phyloP scores from a whole-genome alignment of 2,797 vertebrate genomes.

The Pelobates cultripes region DNA sequence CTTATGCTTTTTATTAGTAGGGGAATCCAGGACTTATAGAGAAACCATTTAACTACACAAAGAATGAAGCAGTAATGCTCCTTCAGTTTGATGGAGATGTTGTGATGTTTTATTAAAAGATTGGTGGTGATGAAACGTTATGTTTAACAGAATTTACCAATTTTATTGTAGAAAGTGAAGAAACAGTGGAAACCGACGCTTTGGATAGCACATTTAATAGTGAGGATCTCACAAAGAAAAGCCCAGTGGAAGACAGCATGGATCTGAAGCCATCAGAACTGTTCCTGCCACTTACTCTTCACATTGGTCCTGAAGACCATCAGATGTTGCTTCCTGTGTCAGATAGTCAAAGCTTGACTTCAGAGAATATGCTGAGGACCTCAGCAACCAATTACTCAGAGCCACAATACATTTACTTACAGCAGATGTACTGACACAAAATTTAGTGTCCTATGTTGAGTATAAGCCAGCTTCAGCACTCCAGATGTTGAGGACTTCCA shows the following conservation, averaged over 20 bases:
- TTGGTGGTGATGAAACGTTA: too few relatives aligned
- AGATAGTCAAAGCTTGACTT: constrained; percentile 70
- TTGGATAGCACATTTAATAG: constrained; percentile 69
- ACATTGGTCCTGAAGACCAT: constrained; percentile 75
- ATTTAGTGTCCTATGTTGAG: not conserved
- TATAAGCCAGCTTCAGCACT: not conserved
- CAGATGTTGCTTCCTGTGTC: constrained; percentile 75
- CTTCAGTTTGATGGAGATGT: too few relatives aligned
- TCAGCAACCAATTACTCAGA: constrained; percentile 77
- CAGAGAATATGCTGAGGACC: constrained; percentile 73
- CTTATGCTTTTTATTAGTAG: too few relatives aligned
- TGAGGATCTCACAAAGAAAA: constrained; percentile 71
- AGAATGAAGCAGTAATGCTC: too few relatives aligned
- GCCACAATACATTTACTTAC: constrained; percentile 86
- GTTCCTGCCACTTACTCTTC: constrained; percentile 73
- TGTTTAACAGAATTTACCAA: not conserved
- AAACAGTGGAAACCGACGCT: constrained; percentile 62
- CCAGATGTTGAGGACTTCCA: too few relatives aligned
- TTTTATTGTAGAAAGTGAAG: constrained; percentile 64
- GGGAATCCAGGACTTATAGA: too few relatives aligned
- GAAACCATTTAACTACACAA: too few relatives aligned
- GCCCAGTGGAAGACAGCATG: constrained; percentile 70
- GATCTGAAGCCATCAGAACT: constrained; percentile 78
- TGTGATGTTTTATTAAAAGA: too few relatives aligned
- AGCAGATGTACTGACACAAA: constrained; percentile 74